Base-by-base conservation (phyloP, 2,113 vertebrate genomes). In the Anthoscopus minutus region DNA sequence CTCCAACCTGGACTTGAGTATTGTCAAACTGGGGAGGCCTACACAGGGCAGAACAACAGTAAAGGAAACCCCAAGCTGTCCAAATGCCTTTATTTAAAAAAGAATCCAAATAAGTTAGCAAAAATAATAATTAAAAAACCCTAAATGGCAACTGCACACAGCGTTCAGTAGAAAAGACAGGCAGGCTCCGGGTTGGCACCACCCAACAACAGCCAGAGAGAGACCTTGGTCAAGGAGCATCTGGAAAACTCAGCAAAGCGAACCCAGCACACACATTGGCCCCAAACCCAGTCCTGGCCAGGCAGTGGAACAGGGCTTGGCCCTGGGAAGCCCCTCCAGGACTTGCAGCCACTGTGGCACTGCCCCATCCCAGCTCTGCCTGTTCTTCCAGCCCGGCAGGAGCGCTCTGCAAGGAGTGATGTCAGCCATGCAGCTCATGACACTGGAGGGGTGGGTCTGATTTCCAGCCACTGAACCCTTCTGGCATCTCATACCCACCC, bases 21-120 rank as follows among this genome's bases (percentile, higher is more conserved):
- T 33, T 24, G 23, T 77, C 33, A 37, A 51, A 51, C 27, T 27
- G n/a, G n/a, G 50, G 7, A 58, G 13, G 24, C 7, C 20, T 19
- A 4, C 2, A 6, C 28, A 9, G 50, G 28, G 31, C 0, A 2
- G 21, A 17, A 45, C 11, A 38, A 33, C 2, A 6, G 31, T 38
- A 40, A 81, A 77, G 20, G 56, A 73, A 72, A 37, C 18, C 6
- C 22, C 1, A 1, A 62, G 77, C 58, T 96, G 87, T 98, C 64
- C 87, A 83, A 89, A 98, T 98, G 82, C 96, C 98, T 99, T 99
- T 99, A 99, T 99, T 99, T 96, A 91, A 98, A 98, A 98, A 83
- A 71, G 97, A 98, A 98, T 98, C 97, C 97, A 95, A 99, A 99
- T 99, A 99, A 99, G 92, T 98, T 99, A 99, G 98, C 98, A 98